Evolutionary conservation across 2,797 vertebrate species (phyloP).

Genomic region (Muscicapa comitata): DNA sequence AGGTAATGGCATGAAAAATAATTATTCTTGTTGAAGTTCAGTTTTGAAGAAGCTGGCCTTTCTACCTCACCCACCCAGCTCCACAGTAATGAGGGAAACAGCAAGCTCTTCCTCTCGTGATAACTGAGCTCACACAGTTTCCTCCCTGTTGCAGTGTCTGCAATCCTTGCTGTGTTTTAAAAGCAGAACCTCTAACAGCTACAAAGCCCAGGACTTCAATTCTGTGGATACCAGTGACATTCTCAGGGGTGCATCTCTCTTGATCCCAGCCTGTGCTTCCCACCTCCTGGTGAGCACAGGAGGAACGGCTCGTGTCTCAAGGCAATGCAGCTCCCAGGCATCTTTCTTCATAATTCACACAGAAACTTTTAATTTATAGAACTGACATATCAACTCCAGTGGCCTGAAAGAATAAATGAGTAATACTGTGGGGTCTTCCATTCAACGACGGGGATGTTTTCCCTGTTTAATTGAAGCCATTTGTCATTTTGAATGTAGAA

Average conservation of each 20-base stretch:
- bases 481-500: constrained; percentile 59
- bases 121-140: neutral
- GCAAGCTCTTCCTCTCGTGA: neutral
- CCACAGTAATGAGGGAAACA: neutral
- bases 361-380: constrained; percentile 62
- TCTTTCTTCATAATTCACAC: constrained; percentile 14
- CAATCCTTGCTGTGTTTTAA: neutral
- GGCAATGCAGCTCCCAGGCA: neutral
- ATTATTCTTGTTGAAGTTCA: neutral
- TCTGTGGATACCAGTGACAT: neutral
- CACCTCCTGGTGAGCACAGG: neutral
- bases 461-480: constrained; percentile 62
- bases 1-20: neutral
- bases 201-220: neutral
- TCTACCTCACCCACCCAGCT: neutral
- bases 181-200: neutral
- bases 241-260: neutral
- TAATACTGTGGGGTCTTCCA: neutral
- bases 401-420: constrained; percentile 38
- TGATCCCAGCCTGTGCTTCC: neutral
- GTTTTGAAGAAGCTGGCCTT: neutral
- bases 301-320: neutral
- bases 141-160: neutral
- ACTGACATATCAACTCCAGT: constrained; percentile 38
- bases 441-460: constrained; percentile 5